phyloP scores from a whole-genome alignment of 2,113 vertebrate genomes.

The Euleptes europaea region DNA sequence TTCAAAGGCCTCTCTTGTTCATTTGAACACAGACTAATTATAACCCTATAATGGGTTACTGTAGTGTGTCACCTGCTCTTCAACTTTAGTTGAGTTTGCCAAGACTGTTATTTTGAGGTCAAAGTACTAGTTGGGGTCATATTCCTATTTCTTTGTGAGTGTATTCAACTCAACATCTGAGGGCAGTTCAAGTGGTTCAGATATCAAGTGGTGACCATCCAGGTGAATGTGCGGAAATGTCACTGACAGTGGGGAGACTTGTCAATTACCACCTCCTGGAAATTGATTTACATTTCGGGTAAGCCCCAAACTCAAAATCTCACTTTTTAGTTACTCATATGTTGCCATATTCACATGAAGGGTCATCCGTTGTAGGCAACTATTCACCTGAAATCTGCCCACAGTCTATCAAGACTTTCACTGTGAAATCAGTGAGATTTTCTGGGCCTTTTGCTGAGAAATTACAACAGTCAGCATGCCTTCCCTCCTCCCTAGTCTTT shows the following conservation, averaged over 20 bases:
- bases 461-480: neutral
- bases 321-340: neutral
- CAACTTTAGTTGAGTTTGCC: neutral
- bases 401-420: neutral
- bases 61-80: neutral
- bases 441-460: neutral
- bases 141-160: neutral
- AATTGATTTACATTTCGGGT: neutral
- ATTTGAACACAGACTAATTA: neutral
- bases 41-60: neutral
- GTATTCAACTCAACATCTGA: neutral
- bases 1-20: neutral
- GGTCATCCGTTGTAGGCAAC: neutral
- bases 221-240: neutral
- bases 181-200: neutral
- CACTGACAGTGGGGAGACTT: neutral
- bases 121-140: neutral
- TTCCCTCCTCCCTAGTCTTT: neutral
- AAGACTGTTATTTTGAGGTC: neutral
- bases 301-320: neutral
- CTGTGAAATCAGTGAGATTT: neutral
- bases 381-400: neutral
- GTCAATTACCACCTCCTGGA: neutral
- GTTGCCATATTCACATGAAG: neutral
- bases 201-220: neutral